Evolutionary conservation across 2,797 vertebrate genomes (phyloP).

Genomic region (Macroramphosus scolopax): DNA sequence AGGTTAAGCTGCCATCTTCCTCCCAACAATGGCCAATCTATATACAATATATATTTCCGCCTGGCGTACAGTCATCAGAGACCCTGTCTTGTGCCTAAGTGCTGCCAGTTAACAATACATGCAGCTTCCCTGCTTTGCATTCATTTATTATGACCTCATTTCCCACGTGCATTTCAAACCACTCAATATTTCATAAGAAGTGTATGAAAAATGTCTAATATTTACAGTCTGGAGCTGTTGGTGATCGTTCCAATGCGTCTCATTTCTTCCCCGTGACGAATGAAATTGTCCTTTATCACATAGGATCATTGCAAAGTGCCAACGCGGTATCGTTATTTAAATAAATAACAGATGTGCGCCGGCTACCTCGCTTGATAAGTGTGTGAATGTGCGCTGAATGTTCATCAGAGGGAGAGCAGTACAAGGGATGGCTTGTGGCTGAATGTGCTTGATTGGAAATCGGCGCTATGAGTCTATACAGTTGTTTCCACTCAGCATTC

Average conservation of each 20-base stretch:
- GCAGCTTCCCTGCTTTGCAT: conserved; percentile 36
- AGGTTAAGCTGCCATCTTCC: conserved; percentile 1
- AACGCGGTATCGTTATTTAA: background rate
- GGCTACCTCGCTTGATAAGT: no score
- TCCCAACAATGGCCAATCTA: background rate
- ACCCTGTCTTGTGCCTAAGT: conserved; percentile 30
- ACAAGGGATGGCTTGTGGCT: conserved; percentile 4
- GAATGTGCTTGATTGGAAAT: conserved; percentile 7
- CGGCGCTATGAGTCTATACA: no score
- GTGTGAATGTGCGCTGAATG: conserved; percentile 17
- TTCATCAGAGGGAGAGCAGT: conserved; percentile 9
- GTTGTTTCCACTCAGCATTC: conserved; percentile 17
- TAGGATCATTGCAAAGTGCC: conserved; percentile 7
- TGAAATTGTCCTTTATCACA: conserved; percentile 7
- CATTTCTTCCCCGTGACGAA: conserved; percentile 26
- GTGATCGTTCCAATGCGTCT: conserved; percentile 28
- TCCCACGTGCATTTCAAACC: conserved; percentile 48
- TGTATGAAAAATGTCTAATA: conserved; percentile 54
- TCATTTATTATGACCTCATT: conserved; percentile 61
- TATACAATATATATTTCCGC: conserved; percentile 12
- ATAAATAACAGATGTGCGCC: no score
- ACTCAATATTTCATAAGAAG: conserved; percentile 57
- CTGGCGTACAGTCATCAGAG: conserved; percentile 26
- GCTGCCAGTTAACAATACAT: conserved; percentile 21
- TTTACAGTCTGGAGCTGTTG: conserved; percentile 35